Evolutionary conservation across 2,888 invertebrate species (phyloP).

Genomic region (Thysanoteuthis rhombus): DNA sequence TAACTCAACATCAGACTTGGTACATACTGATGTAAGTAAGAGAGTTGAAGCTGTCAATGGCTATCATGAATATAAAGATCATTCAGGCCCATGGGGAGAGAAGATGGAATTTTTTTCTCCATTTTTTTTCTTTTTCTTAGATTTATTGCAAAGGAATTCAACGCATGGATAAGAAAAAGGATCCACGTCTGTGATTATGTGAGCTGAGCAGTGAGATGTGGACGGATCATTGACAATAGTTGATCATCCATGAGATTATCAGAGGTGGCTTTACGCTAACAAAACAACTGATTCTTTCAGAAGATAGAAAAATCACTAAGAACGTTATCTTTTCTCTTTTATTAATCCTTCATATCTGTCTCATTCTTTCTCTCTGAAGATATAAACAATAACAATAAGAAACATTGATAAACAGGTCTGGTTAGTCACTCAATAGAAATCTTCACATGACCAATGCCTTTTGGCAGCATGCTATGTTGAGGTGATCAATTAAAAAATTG

Average conservation of each 20-base stretch:
- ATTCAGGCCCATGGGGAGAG: too few relatives aligned
- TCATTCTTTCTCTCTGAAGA: neutral
- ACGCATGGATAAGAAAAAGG: neutral
- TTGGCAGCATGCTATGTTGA: too few relatives aligned
- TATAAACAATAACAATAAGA: neutral
- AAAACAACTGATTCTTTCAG: neutral
- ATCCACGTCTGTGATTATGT: neutral
- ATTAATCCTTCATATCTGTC: neutral
- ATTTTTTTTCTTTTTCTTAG: neutral
- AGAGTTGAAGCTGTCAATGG: too few relatives aligned
- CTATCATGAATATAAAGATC: too few relatives aligned
- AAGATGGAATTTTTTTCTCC: neutral
- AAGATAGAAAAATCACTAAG: neutral
- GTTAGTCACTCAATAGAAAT: too few relatives aligned
- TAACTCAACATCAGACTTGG: too few relatives aligned
- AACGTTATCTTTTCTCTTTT: neutral
- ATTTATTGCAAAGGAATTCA: neutral
- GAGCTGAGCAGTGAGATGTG: neutral
- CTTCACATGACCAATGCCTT: too few relatives aligned
- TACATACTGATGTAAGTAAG: too few relatives aligned
- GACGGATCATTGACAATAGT: neutral
- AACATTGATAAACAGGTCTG: neutral
- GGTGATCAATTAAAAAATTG: too few relatives aligned
- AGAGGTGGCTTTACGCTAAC: neutral
- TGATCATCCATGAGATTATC: neutral